phyloP scores from a whole-genome alignment of 2,113 vertebrate species.

The human (Homo sapiens) region DNA sequence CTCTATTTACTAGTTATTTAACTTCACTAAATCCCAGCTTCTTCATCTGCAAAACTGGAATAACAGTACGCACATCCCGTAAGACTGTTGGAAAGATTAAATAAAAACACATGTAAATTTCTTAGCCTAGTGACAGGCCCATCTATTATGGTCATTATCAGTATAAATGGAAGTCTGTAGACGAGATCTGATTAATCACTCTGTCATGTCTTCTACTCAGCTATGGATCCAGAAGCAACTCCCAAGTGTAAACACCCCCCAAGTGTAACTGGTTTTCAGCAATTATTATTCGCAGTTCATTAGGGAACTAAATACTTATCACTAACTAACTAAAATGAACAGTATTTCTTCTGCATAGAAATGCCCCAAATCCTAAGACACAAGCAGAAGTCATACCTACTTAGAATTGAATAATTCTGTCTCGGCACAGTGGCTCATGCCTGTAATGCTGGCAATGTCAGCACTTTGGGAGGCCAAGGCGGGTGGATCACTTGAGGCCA shows the following conservation, averaged over 20 bases:
- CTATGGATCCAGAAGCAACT: neutral
- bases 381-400: neutral
- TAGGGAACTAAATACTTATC: neutral
- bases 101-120: neutral
- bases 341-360: neutral
- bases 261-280: neutral
- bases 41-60: neutral
- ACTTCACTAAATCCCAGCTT: neutral
- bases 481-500: too few species aligned
- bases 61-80: neutral
- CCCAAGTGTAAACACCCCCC: neutral
- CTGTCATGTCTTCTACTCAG: neutral
- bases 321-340: constrained; percentile 1
- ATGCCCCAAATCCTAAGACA: neutral
- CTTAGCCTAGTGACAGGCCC: neutral
- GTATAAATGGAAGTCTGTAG: neutral
- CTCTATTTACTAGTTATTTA: neutral
- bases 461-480: too few species aligned
- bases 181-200: neutral
- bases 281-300: neutral
- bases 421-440: too few species aligned
- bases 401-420: neutral
- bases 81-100: constrained; percentile 8
- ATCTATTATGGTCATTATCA: neutral
- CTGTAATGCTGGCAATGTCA: too few species aligned